Conservation (phyloP, 1,140 invertebrate genomes). For the Cheumatopsyche charites region DNA sequence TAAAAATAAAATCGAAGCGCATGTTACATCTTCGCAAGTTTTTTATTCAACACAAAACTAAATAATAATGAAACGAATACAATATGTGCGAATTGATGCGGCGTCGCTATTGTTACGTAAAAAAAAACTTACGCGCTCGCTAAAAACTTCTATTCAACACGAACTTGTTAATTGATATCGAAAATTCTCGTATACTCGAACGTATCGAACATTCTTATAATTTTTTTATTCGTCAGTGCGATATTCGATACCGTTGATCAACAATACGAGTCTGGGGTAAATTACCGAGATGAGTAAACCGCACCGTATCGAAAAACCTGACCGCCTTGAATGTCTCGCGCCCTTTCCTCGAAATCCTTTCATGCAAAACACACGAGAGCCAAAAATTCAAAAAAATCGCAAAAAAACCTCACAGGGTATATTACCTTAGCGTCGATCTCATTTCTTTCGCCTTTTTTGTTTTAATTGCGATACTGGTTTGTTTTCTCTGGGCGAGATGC, state of each 20-base stretch:
- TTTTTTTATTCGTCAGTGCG: too few relatives aligned
- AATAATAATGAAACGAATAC: not conserved
- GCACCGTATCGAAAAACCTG: slow-evolving; percentile 3
- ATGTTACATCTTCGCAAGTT: not conserved
- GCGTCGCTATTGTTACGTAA: not conserved
- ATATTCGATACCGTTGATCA: too few relatives aligned
- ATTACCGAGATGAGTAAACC: not conserved
- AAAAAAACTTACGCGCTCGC: too few relatives aligned
- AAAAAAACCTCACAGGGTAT: not conserved
- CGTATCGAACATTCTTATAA: too few relatives aligned
- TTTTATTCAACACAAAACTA: not conserved
- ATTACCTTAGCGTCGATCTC: slow-evolving; percentile 10
- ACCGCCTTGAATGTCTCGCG: slow-evolving; percentile 12
- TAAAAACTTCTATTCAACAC: too few relatives aligned
- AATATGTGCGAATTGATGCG: slow-evolving; percentile 1
- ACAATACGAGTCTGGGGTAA: not conserved
- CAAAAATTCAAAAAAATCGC: not conserved
- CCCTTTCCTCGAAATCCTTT: slow-evolving; percentile 21
- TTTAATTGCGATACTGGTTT: slow-evolving; percentile 1
- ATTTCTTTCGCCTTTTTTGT: not conserved
- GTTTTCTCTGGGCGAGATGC: not conserved
- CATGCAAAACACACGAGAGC: not conserved
- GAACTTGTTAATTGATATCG: too few relatives aligned
- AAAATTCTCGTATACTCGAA: too few relatives aligned
- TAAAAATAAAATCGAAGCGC: not conserved